Evolutionary conservation across 2,888 invertebrate genomes (phyloP), one percentile per base, ranked within the genome.

Genomic region (Aporophyla lueneburgensis): DNA sequence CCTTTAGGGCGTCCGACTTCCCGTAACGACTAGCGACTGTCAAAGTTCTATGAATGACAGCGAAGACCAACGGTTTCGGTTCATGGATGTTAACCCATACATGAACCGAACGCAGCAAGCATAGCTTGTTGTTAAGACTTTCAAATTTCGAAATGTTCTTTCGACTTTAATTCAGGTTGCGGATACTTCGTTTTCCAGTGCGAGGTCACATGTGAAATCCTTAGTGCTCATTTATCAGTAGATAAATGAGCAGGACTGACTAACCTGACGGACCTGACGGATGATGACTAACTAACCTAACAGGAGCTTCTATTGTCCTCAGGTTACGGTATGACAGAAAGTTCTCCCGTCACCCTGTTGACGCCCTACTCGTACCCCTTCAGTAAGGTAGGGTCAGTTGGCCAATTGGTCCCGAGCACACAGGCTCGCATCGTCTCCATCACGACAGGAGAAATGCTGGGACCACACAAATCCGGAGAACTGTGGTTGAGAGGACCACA

Each of bases 401-500:
- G 98, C 0, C 97, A 97, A 81, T 93, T 98, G 19, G 92, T 98
- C 40, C 97, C 98, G 0, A 97, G 97, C 86, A 98, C 98, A 1
- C 96, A 97, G 87, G 98, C 97, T 2, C 98, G 97, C 91, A 89
- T 98, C 24, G 90, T 97, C 0, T 97, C 97, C 80, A 92, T 97
- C 1, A 92, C 93, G 0, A 97, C 96, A 0, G 97, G 97, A 2
- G 97, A 97, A 86, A 89, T 94, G 76, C 93, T 97, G 24, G 97
- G 97, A 0, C 96, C 97, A 0, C 97, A 98, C 87, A 96, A 97
- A 88, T 95, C 97, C 16, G 98, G 99, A 46, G 98, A 98, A 93
- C 93, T 98, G 16, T 96, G 97, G 85, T 93, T 98, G 24, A 97
- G 97, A 86, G 98, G 98, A 19, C 98, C 98, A 1, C 98, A 98